These are phyloP conservation scores for Epinephelus cyanopodus DNA, from an alignment of 2,113 vertebrate species.

Conservation along the genomic window DNA sequence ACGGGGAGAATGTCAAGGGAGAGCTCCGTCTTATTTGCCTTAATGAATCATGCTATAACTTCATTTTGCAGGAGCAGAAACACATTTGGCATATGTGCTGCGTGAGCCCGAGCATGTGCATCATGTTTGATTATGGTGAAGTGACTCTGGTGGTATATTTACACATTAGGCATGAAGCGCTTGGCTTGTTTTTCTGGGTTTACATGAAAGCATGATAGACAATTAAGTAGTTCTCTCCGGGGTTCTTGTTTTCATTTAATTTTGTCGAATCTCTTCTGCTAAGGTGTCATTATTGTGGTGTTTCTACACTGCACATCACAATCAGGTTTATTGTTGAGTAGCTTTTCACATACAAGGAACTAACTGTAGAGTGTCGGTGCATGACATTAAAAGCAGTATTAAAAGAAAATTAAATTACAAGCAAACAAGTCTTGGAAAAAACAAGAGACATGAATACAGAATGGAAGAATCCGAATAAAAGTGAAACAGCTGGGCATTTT, in stretches of 20 bases:
- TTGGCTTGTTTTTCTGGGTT: constrained; percentile 20
- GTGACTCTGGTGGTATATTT: not conserved
- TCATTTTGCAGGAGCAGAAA: constrained; percentile 44
- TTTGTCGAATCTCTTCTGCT: not conserved
- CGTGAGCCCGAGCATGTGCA: constrained; percentile 12
- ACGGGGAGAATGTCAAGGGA: constrained; percentile 63
- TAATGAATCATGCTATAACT: constrained; percentile 69
- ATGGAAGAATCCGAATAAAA: no score
- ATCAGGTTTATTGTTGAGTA: no score
- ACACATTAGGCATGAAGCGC: not conserved
- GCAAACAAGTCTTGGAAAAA: no score
- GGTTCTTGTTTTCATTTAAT: not conserved
- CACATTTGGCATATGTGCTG: constrained; percentile 42
- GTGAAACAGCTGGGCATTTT: no score
- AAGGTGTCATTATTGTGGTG: not conserved
- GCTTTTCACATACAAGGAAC: no score
- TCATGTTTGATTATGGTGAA: constrained; percentile 49
- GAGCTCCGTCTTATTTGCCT: constrained; percentile 36
- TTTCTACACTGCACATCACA: not conserved
- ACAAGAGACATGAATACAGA: no score
- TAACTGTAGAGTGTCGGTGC: no score
- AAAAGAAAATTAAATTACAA: no score
- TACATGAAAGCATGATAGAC: not conserved
- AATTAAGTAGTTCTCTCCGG: not conserved
- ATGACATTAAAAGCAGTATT: no score